These are phyloP conservation scores for Rhagoletis zephyria DNA, from an alignment of 1,140 invertebrate species.

Conservation along the genomic window DNA sequence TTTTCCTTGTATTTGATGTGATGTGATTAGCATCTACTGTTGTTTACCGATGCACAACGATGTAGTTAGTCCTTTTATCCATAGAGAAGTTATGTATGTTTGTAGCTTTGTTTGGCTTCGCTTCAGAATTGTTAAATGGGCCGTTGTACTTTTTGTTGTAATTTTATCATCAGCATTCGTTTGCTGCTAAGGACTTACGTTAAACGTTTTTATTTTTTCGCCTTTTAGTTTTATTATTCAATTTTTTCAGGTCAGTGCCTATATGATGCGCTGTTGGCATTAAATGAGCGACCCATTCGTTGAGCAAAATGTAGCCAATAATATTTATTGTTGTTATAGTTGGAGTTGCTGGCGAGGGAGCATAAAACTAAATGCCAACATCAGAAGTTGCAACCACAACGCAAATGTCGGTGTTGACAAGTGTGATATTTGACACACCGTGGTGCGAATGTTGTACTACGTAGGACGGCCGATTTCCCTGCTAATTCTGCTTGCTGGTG, in stretches of 20 bases:
- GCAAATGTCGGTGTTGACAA: not conserved
- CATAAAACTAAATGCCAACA: not conserved
- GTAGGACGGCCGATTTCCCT: no score
- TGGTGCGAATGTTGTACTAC: not conserved
- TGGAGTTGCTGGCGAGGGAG: not conserved
- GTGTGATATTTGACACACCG: not conserved
- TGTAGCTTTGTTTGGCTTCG: not conserved
- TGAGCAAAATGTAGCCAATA: not conserved
- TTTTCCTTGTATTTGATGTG: slow-evolving; percentile 35
- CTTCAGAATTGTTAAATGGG: not conserved
- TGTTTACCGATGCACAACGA: slow-evolving; percentile 19
- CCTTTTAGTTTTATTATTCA: slow-evolving; percentile 32
- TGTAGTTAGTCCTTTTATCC: slow-evolving; percentile 12
- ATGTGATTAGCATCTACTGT: slow-evolving; percentile 25
- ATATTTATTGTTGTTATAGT: not conserved
- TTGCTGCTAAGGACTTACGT: not conserved
- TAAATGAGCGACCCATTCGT: slow-evolving; percentile 30
- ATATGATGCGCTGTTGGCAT: slow-evolving; percentile 4
- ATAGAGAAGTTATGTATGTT: not conserved
- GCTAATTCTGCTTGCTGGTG: not conserved
- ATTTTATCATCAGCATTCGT: not conserved
- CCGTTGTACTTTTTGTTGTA: not conserved
- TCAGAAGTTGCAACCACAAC: not conserved
- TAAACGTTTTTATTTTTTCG: not conserved
- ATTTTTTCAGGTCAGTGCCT: slow-evolving; percentile 36